Percentiles rank a stretch among this genome's conserved stretches.
phyloP scores from a whole-genome alignment of 2,797 vertebrate species.

The Pangasius mekongensis region DNA sequence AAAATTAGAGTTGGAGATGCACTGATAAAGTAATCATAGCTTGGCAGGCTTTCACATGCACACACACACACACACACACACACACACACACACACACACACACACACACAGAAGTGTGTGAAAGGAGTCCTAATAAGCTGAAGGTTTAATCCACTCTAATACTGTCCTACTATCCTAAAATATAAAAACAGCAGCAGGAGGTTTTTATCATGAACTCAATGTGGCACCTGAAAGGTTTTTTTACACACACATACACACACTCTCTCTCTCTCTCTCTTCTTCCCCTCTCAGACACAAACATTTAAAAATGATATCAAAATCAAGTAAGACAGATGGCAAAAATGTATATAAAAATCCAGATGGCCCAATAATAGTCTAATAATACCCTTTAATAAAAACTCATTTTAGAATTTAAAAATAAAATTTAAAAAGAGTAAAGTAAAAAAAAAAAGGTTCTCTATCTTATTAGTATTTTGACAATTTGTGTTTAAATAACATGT shows the following conservation, averaged over 20 bases:
- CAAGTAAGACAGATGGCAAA: background rate
- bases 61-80: constrained; percentile 6
- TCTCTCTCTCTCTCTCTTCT: background rate
- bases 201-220: background rate
- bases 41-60: background rate
- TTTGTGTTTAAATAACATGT: background rate
- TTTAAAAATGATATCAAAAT: background rate
- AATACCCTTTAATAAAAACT: background rate
- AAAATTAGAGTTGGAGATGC: constrained; percentile 74
- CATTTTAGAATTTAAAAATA: background rate
- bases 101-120: background rate
- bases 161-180: constrained; percentile 13
- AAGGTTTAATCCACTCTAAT: constrained; percentile 23
- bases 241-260: background rate
- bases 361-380: background rate
- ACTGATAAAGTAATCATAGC: constrained; percentile 75
- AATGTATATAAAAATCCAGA: background rate
- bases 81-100: background rate
- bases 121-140: background rate
- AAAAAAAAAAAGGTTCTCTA: background rate
- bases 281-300: background rate
- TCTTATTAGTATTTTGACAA: background rate
- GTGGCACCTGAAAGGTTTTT: background rate
- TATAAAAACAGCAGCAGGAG: background rate
- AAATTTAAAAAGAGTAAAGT: background rate